These are phyloP conservation scores for Romanogobio albipinnatus DNA, from an alignment of 2,113 vertebrate species.

Conservation along the genomic window DNA sequence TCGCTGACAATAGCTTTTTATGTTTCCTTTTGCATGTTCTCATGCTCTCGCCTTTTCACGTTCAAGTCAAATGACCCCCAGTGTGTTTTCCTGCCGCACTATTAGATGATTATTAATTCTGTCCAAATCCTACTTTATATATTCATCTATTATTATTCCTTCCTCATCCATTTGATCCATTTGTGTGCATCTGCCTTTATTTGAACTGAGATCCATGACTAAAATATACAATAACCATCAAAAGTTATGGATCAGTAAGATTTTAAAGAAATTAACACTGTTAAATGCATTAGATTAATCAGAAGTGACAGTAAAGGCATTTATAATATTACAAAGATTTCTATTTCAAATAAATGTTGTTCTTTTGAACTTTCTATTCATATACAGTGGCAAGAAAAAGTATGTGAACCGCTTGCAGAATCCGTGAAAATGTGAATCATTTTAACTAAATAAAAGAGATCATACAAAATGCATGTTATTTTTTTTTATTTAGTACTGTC, in stretches of 20 bases:
- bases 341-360: background rate
- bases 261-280: too few relatives aligned
- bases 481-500: too few relatives aligned
- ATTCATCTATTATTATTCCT: background rate
- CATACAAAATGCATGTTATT: too few relatives aligned
- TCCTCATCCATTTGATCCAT: background rate
- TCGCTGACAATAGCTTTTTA: constrained; percentile 75
- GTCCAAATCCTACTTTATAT: background rate
- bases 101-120: background rate
- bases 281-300: background rate
- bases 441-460: too few relatives aligned
- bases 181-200: background rate
- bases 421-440: too few relatives aligned
- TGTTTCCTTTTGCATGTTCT: constrained; percentile 71
- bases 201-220: background rate
- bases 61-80: background rate
- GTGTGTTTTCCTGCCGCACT: background rate
- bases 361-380: background rate
- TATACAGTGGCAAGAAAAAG: too few relatives aligned
- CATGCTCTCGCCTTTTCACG: constrained; percentile 41
- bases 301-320: background rate
- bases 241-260: too few relatives aligned
- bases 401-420: too few relatives aligned
- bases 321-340: background rate
- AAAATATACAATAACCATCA: background rate